These are phyloP conservation scores for Coilia nasus DNA, from an alignment of 2,797 vertebrate genomes.

Conservation along the genomic window DNA sequence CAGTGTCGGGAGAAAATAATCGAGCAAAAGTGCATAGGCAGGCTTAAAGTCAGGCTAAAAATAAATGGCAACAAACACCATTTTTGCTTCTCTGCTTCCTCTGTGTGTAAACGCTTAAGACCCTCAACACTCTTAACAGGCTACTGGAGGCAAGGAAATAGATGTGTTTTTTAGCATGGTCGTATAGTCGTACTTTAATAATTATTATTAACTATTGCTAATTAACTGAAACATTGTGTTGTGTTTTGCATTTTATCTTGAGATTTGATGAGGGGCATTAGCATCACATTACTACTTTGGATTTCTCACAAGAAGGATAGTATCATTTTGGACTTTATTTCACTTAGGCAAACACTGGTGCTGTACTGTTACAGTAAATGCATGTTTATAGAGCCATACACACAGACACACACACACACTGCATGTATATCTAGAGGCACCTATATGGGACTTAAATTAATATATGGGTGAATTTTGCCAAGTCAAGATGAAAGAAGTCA, in stretches of 20 bases:
- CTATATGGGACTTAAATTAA: background rate
- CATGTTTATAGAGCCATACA: no score
- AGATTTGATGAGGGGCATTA: background rate
- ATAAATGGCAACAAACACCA: no score
- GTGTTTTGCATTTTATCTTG: conserved; percentile 28
- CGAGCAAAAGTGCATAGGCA: no score
- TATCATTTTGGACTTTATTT: background rate
- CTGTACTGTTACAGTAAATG: background rate
- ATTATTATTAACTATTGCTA: conserved; percentile 58
- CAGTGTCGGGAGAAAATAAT: no score
- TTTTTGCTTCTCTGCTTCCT: no score
- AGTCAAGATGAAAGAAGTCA: background rate
- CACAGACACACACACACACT: no score
- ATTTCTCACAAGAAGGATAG: background rate
- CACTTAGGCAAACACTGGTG: background rate
- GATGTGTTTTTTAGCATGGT: conserved; percentile 55
- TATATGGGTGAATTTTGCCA: background rate
- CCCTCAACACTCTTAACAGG: no score
- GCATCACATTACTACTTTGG: background rate
- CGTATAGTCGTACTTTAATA: conserved; percentile 57
- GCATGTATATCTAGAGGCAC: background rate
- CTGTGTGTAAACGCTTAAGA: no score
- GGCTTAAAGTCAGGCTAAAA: no score
- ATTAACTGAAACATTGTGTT: conserved; percentile 31
- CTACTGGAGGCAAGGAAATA: conserved; percentile 27